These are phyloP conservation scores for Accipiter cooperii DNA, from an alignment of 2,113 vertebrate genomes.

Conservation along the genomic window DNA sequence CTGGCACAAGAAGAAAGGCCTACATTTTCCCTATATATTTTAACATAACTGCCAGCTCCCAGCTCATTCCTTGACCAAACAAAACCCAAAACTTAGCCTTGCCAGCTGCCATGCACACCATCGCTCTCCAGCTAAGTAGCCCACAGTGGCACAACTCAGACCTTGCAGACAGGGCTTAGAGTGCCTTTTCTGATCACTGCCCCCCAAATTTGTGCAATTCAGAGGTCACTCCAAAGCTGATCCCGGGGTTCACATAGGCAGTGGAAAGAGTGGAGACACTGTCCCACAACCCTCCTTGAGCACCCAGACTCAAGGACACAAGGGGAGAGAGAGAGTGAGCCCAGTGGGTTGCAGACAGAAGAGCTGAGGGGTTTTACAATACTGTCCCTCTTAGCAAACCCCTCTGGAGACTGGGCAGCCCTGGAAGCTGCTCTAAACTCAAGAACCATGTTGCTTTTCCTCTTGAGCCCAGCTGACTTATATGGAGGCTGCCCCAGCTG, in stretches of 20 bases:
- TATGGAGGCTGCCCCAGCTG: neutral
- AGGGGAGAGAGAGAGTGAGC: neutral
- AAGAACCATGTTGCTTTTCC: neutral
- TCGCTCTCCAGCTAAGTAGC: neutral
- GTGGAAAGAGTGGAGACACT: neutral
- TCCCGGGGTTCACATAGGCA: neutral
- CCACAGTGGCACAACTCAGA: neutral
- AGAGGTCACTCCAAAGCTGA: neutral
- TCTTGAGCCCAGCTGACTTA: neutral
- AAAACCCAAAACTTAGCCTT: neutral
- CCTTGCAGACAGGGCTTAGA: neutral
- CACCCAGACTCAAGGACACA: neutral
- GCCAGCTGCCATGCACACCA: neutral
- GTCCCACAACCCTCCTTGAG: neutral
- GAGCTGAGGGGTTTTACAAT: neutral
- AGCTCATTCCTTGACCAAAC: neutral
- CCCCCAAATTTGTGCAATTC: neutral
- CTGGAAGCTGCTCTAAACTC: neutral
- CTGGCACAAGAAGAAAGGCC: neutral
- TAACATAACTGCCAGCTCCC: neutral
- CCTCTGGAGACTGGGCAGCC: neutral
- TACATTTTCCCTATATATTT: neutral
- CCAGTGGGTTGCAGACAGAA: neutral
- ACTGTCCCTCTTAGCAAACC: neutral
- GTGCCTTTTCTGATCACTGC: neutral